These are phyloP conservation scores for Vidua macroura DNA, from an alignment of 2,113 vertebrate species.

Conservation along the genomic window DNA sequence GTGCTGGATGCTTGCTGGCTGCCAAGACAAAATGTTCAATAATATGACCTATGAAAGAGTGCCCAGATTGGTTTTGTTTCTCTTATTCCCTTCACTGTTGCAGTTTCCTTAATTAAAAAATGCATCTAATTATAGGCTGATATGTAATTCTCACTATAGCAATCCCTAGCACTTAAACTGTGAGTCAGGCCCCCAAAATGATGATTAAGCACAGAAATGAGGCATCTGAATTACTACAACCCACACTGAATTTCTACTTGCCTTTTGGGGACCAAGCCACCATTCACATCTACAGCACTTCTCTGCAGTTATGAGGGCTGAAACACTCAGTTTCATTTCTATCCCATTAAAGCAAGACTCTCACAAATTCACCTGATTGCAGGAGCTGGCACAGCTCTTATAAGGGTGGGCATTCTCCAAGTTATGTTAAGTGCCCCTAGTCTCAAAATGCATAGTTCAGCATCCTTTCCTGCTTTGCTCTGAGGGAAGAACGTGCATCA, in stretches of 20 bases:
- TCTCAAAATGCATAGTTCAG: accelerated
- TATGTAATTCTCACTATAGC: not conserved
- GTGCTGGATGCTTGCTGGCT: not conserved
- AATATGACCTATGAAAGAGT: not conserved
- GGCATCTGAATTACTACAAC: not conserved
- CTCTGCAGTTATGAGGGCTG: not conserved
- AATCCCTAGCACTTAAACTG: not conserved
- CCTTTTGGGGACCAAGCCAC: not conserved
- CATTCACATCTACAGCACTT: not conserved
- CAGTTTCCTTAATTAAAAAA: not conserved
- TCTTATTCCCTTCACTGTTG: not conserved
- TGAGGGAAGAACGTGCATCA: not conserved
- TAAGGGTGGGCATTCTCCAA: not conserved
- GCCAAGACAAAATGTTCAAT: conserved; percentile 32
- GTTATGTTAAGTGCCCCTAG: not conserved
- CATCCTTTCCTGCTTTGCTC: not conserved
- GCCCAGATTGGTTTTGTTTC: conserved; percentile 5
- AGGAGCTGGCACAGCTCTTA: not conserved
- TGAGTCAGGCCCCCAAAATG: not conserved
- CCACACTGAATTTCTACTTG: not conserved
- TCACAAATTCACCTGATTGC: not conserved
- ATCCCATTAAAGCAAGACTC: not conserved
- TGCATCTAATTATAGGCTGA: conserved; percentile 8
- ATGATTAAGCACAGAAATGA: conserved; percentile 10
- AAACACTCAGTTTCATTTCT: not conserved